Base-by-base conservation (phyloP, 2,888 invertebrate species). In the Yponomeuta malinellus region DNA sequence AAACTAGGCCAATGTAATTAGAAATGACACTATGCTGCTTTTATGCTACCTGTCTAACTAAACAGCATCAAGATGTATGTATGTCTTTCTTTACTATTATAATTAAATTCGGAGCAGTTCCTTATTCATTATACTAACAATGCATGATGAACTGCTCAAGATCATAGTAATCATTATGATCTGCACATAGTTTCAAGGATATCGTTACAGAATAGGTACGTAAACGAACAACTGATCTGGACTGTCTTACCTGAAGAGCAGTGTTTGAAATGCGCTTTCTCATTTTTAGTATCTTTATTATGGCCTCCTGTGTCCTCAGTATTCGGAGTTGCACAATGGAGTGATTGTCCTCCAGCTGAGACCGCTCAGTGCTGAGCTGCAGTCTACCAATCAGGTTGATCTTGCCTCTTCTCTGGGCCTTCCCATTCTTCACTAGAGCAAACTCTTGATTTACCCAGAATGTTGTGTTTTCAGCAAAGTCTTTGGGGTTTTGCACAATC, bases 381-480 rank as follows among this genome's bases (percentile, higher is more conserved):
- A 99, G 93, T 77, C 99, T 94, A 70, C 99, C 99, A 83, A 99
- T 97, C 77, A 99, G 92, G 93, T 99, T 99, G 59, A 99, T 95
- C 91, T 98, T 98, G 71, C 99, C 99, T 75, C 99, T 93, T 78
- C 97, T 96, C 86, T 99, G 99, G 3, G 96, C 93, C 89, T 98
- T 98, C 15, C 97, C 97, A 93, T 98, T 99, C 94, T 99, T 98
- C 70, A 98, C 95, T 43, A 95, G 93, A 66, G 97, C 96, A 93
- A 99, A 99, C 78, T 99, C 98, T 86, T 99, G 98, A 92, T 99
- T 99, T 15, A 99, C 95, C 97, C 97, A 98, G 92, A 99, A 99
- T 74, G 95, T 93, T 2, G 98, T 97, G 79, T 97, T 95, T 85
- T 99, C 98, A 33, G 94, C 94, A 88, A 99, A 98, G 84, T 99